Evolutionary conservation across 92 coral and sea anemone genomes (phyloP).

Genomic region (Heteractis magnifica): DNA sequence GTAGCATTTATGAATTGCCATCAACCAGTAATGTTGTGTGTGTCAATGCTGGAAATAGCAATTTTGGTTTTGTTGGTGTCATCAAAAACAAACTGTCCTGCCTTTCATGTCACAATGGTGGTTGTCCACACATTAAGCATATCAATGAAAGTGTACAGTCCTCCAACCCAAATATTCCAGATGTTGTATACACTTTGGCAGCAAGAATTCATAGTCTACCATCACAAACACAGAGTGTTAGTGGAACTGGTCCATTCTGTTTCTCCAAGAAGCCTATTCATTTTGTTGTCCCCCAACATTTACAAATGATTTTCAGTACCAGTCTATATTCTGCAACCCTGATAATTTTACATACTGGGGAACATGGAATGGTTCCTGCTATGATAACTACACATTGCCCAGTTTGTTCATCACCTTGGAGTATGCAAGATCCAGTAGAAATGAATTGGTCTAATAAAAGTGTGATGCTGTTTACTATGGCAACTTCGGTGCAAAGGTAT

Average conservation of each 20-base stretch:
- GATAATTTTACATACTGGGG: neutral
- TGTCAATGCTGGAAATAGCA: slow-evolving; percentile 16
- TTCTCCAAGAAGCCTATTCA: neutral
- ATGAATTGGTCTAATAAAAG: slow-evolving; percentile 3
- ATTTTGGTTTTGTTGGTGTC: slow-evolving; percentile 13
- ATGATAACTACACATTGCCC: neutral
- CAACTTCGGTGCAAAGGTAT: slow-evolving; percentile 16
- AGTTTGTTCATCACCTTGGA: slow-evolving; percentile 13
- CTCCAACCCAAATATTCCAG: neutral
- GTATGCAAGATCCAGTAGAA: slow-evolving; percentile 12
- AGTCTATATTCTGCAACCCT: slow-evolving; percentile 7
- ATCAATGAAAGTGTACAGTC: neutral
- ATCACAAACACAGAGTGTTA: slow-evolving; percentile 5
- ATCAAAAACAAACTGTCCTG: slow-evolving; percentile 10
- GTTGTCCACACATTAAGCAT: slow-evolving; percentile 11
- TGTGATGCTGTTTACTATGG: neutral
- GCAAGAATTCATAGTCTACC: neutral
- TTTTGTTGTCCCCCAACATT: slow-evolving; percentile 9
- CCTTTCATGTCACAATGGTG: slow-evolving; percentile 9
- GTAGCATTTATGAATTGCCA: neutral
- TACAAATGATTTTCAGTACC: neutral
- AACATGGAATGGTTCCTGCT: slow-evolving; percentile 12
- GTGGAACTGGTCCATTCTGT: slow-evolving; percentile 5
- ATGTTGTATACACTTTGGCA: neutral
- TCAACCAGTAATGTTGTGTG: slow-evolving; percentile 13